A percentile compares a stretch with the other conserved stretches of the same genome.
Evolutionary conservation across 2,797 vertebrate species (phyloP).

Genomic region (Odontamblyopus rebecca): DNA sequence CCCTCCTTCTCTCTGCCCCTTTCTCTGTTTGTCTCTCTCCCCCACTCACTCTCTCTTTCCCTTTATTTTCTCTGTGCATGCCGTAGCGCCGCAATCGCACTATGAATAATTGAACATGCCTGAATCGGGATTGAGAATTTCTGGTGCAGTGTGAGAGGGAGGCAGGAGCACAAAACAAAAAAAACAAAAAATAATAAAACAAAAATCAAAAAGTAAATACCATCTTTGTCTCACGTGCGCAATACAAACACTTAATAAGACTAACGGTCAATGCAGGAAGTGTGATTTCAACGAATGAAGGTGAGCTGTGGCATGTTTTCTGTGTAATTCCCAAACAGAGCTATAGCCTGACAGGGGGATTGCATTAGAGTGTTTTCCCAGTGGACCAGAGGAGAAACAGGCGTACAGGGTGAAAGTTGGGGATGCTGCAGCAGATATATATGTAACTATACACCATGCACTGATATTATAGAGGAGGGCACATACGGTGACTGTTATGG

Average conservation of each 20-base stretch:
- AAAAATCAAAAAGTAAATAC: conserved; percentile 18
- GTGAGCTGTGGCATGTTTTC: conserved; percentile 36
- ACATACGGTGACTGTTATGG: background rate
- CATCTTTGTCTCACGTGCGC: conserved; percentile 15
- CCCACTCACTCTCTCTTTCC: background rate
- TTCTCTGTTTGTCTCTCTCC: background rate
- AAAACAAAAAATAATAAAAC: conserved; percentile 25
- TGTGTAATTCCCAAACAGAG: conserved; percentile 25
- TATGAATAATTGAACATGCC: conserved; percentile 77
- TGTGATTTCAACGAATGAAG: conserved; percentile 16
- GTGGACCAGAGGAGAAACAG: background rate
- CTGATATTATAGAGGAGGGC: conserved; percentile 12
- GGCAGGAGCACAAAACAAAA: conserved; percentile 38
- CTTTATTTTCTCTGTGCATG: conserved; percentile 15
- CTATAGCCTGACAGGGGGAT: conserved; percentile 23
- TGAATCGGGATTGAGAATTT: conserved; percentile 67
- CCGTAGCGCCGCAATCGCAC: conserved; percentile 66
- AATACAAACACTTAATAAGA: conserved; percentile 14
- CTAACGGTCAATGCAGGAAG: background rate
- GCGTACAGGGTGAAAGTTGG: conserved; percentile 31
- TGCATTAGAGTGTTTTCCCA: conserved; percentile 29
- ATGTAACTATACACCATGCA: conserved; percentile 1
- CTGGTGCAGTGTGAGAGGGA: conserved; percentile 55
- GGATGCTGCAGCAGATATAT: conserved; percentile 24
- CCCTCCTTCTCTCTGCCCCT: background rate